Base-by-base conservation (phyloP, 2,113 vertebrate genomes). In the Eupsittula cactorum region DNA sequence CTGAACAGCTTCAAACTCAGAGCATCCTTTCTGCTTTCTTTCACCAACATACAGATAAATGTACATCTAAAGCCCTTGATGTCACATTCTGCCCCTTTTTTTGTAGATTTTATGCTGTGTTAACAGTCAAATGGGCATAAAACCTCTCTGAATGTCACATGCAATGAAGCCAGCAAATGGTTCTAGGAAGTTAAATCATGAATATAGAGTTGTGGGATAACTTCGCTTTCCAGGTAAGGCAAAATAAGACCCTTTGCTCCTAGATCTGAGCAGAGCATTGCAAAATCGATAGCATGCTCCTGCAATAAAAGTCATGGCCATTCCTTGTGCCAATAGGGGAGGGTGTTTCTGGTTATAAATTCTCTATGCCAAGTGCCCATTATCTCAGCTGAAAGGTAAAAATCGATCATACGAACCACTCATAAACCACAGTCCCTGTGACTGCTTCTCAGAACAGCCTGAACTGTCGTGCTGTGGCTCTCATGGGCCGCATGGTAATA, bases 11-110 rank as follows among this genome's bases (percentile, higher is more conserved):
- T 4, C 62, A 19, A 6, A 4, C 21, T 2, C n/a, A 1, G 39
- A 79, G 55, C 25, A 1, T 10, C 75, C 65, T 10, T 24, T 80
- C 53, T 11, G 29, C 76, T 67, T 24, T 77, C 57, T 27, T 16
- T 4, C 8, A 0, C 39, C 71, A 19, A 4, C 8, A 1, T 0
- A 9, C 27, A 10, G 42, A 3, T 5, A 31, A 68, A 39, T 3
- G 0, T 1, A 16, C 29, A 10, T 13, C 29, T 11, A 4, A 62
- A 62, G 68, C 63, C 49, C 53, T 14, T 1, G 4, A 7, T 10
- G 62, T 13, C 74, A 28, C 2, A 0, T 46, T 24, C 46, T 49
- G 33, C 18, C 1, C 37, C 27, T 16, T 3, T 6, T 16, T n/a
- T 13, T 4, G 9, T 33, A 6, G 5, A 5, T 71, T 80, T 77